Percentiles rank a stretch among this genome's conserved stretches.
These are phyloP conservation scores for Novumbra hubbsi DNA, from an alignment of 2,797 vertebrate genomes.

Conservation along the genomic window DNA sequence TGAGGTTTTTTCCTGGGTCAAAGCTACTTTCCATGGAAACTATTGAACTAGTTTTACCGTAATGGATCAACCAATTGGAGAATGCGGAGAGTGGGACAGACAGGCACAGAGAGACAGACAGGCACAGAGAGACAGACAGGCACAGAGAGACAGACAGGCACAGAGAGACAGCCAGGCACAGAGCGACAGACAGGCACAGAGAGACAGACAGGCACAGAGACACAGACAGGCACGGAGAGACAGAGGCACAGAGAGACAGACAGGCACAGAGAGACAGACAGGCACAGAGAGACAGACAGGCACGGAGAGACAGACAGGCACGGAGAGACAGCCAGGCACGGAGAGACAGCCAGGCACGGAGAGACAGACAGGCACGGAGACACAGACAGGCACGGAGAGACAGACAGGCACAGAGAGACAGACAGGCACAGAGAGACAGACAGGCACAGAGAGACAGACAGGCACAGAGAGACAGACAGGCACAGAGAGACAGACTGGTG, in stretches of 20 bases:
- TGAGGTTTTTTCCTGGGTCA: too few species aligned
- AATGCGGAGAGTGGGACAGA: background rate
- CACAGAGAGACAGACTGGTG: slow-evolving; percentile 8
- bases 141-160: background rate
- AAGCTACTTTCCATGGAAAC: too few species aligned
- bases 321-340: slow-evolving; percentile 5
- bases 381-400: background rate
- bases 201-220: slow-evolving; percentile 10
- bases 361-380: background rate
- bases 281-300: background rate
- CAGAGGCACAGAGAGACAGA: background rate
- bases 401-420: background rate
- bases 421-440: background rate
- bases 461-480: slow-evolving; percentile 9
- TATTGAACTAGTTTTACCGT: too few species aligned
- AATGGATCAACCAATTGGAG: background rate
- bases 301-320: background rate
- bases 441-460: background rate
- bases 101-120: background rate
- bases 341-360: slow-evolving; percentile 6
- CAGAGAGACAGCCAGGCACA: background rate
- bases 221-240: slow-evolving; percentile 32
- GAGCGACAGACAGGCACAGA: background rate
- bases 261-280: background rate
- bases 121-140: background rate